Evolutionary conservation across 2,113 vertebrate genomes (phyloP), one percentile per base, ranked within the genome.

Genomic region (Melanotaenia duboulayi): DNA sequence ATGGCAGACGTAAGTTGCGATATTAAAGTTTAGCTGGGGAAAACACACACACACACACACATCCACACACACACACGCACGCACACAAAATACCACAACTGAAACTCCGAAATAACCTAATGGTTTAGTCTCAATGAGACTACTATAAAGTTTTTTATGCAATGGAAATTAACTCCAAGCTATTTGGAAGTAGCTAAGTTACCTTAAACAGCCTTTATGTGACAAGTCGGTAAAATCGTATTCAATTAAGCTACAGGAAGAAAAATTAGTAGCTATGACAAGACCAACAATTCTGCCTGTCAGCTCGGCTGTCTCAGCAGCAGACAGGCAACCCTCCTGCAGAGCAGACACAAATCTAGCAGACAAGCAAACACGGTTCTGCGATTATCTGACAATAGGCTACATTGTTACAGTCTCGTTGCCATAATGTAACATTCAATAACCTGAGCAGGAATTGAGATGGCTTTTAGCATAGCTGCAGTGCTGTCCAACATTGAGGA

Each of bases 241-340:
- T 42, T 25, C 12, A 44, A 17, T 16, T 19, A 35, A 9, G 1
- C 32, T 5, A 48, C 17, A 17, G 1, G 14, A 16, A 44, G 13
- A 14, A 48, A 1, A 7, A 48, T 48, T 48, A 16, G 17, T 48
- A 10, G 17, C 44, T 48, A 2, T 25, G 67, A 46, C 5, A 42
- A 51, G 62, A 60, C n/a, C 65, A 22, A 48, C 69, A 87, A 73
- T 76, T 70, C 71, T 83, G 75, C 72, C 65, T 58, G 61, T 51
- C 67, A 73, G 58, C 44, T 32, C 8, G 44, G n/a, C 63, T 57
- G 58, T 48, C 39, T 65, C 14, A 50, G 4, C 24, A 57, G 42
- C 60, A 70, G 64, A 60, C 62, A 56, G 58, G 9, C 5, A 55
- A 25, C 46, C 39, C 39, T 46, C 17, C 65, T 71, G 59, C 65